Percentiles rank a stretch among this genome's conserved stretches.
These are phyloP conservation scores for Trichomalopsis sarcophagae DNA, from an alignment of 1,140 invertebrate genomes.

Conservation along the genomic window DNA sequence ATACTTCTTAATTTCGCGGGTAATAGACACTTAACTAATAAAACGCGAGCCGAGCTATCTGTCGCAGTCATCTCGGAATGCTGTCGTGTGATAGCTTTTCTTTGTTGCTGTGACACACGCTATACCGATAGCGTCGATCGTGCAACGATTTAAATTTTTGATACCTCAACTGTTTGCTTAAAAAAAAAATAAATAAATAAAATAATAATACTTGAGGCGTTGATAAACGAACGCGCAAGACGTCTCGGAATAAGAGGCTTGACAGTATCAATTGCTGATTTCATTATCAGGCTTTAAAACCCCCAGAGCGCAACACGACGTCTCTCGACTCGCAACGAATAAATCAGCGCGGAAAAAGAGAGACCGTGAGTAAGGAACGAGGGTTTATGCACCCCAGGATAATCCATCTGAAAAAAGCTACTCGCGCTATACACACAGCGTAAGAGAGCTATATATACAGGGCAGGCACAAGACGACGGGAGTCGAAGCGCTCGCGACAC, in stretches of 20 bases:
- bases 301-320: neutral
- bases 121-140: too few species aligned
- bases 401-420: neutral
- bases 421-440: neutral
- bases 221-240: too few species aligned
- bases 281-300: neutral
- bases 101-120: too few species aligned
- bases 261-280: neutral
- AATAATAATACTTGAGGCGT: too few species aligned
- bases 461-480: neutral
- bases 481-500: constrained; percentile 13
- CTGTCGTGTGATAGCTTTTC: too few species aligned
- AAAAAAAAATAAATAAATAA: too few species aligned
- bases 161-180: too few species aligned
- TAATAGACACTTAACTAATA: neutral
- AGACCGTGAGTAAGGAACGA: neutral
- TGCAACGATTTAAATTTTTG: too few species aligned
- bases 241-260: neutral
- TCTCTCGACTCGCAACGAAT: neutral
- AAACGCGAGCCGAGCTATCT: neutral
- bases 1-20: neutral
- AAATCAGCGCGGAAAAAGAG: neutral
- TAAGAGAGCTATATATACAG: too few species aligned
- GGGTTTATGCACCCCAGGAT: neutral
- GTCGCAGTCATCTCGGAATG: too few species aligned